Evolutionary conservation across 1,140 invertebrate genomes (phyloP), one percentile per base, ranked within the genome.

Genomic region (Cepaea nemoralis): DNA sequence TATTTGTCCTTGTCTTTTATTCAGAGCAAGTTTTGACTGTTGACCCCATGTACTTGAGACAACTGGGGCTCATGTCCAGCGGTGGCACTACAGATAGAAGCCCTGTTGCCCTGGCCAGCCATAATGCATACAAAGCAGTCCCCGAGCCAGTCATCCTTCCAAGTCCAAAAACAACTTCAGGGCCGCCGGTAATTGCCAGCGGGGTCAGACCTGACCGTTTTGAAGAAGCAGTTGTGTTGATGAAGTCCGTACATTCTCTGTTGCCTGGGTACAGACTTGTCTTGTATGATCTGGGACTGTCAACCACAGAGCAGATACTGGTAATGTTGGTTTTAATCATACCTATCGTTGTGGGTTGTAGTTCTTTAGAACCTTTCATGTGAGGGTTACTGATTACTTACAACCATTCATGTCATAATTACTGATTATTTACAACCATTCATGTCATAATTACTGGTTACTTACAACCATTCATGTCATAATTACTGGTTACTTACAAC

Each of bases 271-370:
- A 95, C 86, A 94, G 94, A 82, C 92, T 97, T 83, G 92, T 97
- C 77, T 92, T 97, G 71, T 97, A 96, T 91, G 95, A 96, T 87
- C 90, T 98, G 80, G 96, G 95, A 71, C 91, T 97, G 66, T 94
- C 94, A 70, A 93, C 94, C 33, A 93, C 94, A 88, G 94, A 94
- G 77, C 91, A 94, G 79, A 92, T 93, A 91, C 93, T 93, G 89
- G 94, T 96, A 89, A 93, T 85, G 8, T 19, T 45, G n/a, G n/a
- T n/a, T n/a, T n/a, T n/a, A n/a, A n/a, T n/a, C n/a, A n/a, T n/a
- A n/a, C n/a, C n/a, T n/a, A n/a, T n/a, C n/a, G n/a, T n/a, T n/a
- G n/a, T n/a, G n/a, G n/a, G n/a, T n/a, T n/a, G n/a, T n/a, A n/a
- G n/a, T n/a, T n/a, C n/a, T n/a, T n/a, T n/a, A n/a, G n/a, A n/a